Conservation (phyloP, 1,140 invertebrate species). For the Cydia strobilella region DNA sequence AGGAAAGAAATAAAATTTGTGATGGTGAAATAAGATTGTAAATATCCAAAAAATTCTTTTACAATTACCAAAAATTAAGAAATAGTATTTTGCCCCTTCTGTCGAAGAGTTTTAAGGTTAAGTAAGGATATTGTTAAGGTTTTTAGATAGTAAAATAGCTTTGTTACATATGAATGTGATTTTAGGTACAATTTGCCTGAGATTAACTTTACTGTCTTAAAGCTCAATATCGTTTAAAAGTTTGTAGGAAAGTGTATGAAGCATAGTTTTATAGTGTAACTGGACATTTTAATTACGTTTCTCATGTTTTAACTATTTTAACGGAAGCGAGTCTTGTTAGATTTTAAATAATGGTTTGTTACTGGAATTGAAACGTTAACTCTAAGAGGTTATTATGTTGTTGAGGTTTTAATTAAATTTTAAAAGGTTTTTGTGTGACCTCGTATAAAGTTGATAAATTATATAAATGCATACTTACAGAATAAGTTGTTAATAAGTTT, state of each 20-base stretch:
- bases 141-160: neutral
- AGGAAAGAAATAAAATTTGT: neutral
- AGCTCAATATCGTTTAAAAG: slow-evolving; percentile 5
- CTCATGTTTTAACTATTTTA: slow-evolving; percentile 35
- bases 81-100: neutral
- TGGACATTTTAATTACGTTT: slow-evolving; percentile 39
- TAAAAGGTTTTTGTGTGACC: neutral
- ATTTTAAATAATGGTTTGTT: slow-evolving; percentile 29
- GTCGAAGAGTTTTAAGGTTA: neutral
- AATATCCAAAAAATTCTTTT: neutral
- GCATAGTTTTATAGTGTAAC: slow-evolving; percentile 34
- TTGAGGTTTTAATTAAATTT: slow-evolving; percentile 20
- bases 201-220: neutral
- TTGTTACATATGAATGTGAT: neutral
- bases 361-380: slow-evolving; percentile 23
- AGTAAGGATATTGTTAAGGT: neutral
- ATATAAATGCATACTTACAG: neutral
- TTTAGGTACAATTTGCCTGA: neutral
- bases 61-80: neutral
- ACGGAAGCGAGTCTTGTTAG: slow-evolving; percentile 33
- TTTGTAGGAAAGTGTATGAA: neutral
- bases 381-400: neutral
- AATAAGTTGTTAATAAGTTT: slow-evolving; percentile 1
- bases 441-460: neutral
- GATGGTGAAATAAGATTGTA: neutral